phyloP scores from a whole-genome alignment of 2,113 vertebrate species.

The Python bivittatus region DNA sequence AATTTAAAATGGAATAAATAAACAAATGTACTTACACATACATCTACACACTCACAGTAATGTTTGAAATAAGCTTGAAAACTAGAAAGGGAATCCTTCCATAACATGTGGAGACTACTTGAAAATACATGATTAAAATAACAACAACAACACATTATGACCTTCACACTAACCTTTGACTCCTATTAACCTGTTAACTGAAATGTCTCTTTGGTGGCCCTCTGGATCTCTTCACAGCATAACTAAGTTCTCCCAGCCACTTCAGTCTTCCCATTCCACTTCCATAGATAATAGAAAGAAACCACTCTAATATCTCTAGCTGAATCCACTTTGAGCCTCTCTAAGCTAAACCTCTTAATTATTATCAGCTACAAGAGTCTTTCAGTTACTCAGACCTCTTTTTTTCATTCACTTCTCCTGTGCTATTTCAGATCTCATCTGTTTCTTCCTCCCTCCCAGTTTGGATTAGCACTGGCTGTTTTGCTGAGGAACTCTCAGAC shows the following conservation, averaged over 20 bases:
- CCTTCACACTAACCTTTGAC: conserved; percentile 13
- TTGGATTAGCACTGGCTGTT: not conserved
- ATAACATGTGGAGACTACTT: not conserved
- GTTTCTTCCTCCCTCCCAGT: not conserved
- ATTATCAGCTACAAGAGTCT: not conserved
- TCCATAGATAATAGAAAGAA: not conserved
- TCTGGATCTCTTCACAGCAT: not conserved
- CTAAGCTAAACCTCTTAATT: not conserved
- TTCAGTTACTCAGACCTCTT: not conserved
- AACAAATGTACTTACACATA: not conserved
- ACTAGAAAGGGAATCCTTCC: not conserved
- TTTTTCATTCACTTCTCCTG: not conserved
- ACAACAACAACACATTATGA: not conserved
- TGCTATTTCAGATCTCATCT: not conserved
- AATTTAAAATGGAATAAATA: not conserved
- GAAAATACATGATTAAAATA: accelerated
- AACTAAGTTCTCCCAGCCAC: not conserved
- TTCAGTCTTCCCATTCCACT: not conserved
- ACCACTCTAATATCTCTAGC: conserved; percentile 17
- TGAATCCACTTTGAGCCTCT: not conserved
- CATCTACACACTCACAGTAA: not conserved
- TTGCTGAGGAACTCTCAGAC: not conserved
- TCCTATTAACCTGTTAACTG: not conserved
- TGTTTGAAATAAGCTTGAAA: not conserved
- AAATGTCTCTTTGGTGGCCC: not conserved